These are phyloP conservation scores for Rhodeus uyekii DNA, from an alignment of 2,797 vertebrate genomes.

Conservation along the genomic window DNA sequence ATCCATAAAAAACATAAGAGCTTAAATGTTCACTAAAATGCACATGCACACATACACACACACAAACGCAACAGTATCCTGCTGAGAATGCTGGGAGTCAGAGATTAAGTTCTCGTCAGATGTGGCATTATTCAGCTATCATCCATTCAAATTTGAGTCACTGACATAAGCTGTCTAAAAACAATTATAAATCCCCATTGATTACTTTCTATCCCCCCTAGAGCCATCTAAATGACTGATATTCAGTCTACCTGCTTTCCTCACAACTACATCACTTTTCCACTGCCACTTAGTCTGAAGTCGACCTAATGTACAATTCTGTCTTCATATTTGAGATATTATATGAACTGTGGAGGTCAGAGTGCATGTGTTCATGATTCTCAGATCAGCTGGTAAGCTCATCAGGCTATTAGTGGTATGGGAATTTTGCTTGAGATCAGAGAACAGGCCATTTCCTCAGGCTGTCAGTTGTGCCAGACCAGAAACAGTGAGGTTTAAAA, in stretches of 20 bases:
- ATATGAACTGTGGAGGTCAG: slow-evolving; percentile 31
- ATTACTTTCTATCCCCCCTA: slow-evolving; percentile 1
- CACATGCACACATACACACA: neutral
- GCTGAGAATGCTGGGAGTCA: slow-evolving; percentile 30
- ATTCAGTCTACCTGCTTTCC: slow-evolving; percentile 12
- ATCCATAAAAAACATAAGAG: neutral
- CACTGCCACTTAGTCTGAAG: neutral
- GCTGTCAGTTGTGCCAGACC: slow-evolving; percentile 30
- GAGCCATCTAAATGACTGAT: slow-evolving; percentile 15
- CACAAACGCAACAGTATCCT: neutral
- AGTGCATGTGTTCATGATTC: neutral
- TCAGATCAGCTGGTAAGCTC: slow-evolving; percentile 68
- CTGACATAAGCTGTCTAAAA: slow-evolving; percentile 18
- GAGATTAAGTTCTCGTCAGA: slow-evolving; percentile 32
- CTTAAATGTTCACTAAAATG: neutral
- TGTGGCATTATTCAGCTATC: slow-evolving; percentile 20
- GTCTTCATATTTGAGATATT: slow-evolving; percentile 44
- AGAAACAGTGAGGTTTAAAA: neutral
- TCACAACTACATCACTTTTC: slow-evolving; percentile 11
- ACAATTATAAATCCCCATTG: slow-evolving; percentile 27
- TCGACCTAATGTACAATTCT: slow-evolving; percentile 16
- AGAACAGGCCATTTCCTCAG: slow-evolving; percentile 57
- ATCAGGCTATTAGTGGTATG: slow-evolving; percentile 59
- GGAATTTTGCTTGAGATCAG: slow-evolving; percentile 38
- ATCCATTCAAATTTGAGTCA: slow-evolving; percentile 31